Evolutionary conservation across 2,888 invertebrate species (phyloP).

Genomic region (Frankliniella fusca): DNA sequence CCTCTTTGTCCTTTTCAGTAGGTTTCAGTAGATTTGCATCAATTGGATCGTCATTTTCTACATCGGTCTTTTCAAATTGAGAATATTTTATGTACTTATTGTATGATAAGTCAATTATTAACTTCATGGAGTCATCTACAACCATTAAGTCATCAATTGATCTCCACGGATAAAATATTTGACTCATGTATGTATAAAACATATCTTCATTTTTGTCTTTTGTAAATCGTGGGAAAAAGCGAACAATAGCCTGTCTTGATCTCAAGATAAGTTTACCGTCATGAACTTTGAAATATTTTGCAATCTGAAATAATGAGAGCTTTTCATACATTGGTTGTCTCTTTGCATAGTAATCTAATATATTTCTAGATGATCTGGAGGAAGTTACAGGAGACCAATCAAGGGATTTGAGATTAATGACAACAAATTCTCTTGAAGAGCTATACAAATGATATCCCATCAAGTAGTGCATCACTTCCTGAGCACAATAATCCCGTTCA

Average conservation of each 20-base stretch:
- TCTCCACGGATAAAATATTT: not conserved
- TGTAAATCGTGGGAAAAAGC: not conserved
- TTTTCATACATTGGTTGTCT: too few species aligned
- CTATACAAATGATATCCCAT: not conserved
- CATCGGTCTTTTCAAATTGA: too few species aligned
- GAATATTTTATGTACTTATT: too few species aligned
- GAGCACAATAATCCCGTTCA: conserved; percentile 26
- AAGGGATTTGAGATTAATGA: not conserved
- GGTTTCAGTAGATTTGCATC: too few species aligned
- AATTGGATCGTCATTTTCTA: too few species aligned
- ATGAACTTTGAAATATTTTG: not conserved
- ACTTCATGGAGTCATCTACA: too few species aligned
- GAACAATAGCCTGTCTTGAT: not conserved
- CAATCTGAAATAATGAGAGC: not conserved
- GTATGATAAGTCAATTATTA: not conserved
- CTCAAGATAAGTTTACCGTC: not conserved
- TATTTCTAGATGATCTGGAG: too few species aligned
- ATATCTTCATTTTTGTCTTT: too few species aligned
- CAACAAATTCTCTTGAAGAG: not conserved
- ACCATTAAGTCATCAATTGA: not conserved
- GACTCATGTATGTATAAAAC: too few species aligned
- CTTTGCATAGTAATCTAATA: not conserved
- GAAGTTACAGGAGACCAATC: too few species aligned
- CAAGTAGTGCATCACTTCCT: conserved; percentile 23
- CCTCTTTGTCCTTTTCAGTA: too few species aligned